Base-by-base conservation (phyloP, 2,888 invertebrate species). In the Osmoderma eremita region DNA sequence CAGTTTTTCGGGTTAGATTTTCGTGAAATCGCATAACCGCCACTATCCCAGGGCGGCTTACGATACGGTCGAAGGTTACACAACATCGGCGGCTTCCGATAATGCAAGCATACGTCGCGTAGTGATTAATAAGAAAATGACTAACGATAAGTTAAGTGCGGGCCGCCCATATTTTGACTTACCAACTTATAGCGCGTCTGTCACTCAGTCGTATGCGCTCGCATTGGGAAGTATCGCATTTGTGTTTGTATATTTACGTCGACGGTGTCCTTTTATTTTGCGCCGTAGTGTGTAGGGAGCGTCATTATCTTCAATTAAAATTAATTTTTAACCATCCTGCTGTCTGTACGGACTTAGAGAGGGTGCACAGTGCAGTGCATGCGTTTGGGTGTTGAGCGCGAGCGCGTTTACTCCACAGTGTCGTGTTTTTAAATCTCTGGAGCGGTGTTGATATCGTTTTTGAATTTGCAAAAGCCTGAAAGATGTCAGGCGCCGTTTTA, bases 281-380 rank as follows among this genome's bases (percentile, higher is more conserved):
- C 13, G 48, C 36, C 22, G 51, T 48, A 18, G 10, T 54, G 54
- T 45, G 24, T 48, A 20, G 17, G 30, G n/a, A 38, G 51, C 38
- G 48, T 64, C 68, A 80, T 80, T 80, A 77, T 74, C 72, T 74
- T 75, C 78, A 80, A 81, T 81, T 81, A 80, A 80, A 77, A 78
- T 76, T 80, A 81, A 81, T 80, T 80, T 80, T 79, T 75, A 78
- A 79, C 80, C 80, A 80, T 81, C 80, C 80, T 81, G 81, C 76
- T 5, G 6, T 30, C 65, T 36, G 48, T 13, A 20, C 24, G n/a
- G n/a, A n/a, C n/a, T 41, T 38, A 39, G 20, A 56, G 39, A 73
- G 72, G 73, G 72, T 73, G 70, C 70, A 17, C 24, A 45, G 20
- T n/a, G 30, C 13, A 20, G n/a, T 20, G 24, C 10, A 45, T 24